phyloP scores from a whole-genome alignment of 2,797 vertebrate genomes.

The Thamnophis elegans region DNA sequence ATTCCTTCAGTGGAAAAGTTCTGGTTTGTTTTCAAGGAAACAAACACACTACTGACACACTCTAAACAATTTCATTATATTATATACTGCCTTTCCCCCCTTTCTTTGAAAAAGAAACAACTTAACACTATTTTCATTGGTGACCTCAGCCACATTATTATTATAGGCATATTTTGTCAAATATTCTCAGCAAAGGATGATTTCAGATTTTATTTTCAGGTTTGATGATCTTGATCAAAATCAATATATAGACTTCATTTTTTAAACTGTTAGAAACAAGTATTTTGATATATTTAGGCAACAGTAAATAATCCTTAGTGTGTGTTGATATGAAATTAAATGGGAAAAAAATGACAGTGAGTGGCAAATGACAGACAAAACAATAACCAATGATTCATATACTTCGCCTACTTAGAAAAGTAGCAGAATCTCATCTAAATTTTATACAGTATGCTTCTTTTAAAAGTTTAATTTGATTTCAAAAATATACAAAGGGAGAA shows the following conservation, averaged over 20 bases:
- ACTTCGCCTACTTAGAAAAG: neutral
- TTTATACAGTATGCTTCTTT: neutral
- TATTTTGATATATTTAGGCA: conserved; percentile 40
- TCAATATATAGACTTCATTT: conserved; percentile 59
- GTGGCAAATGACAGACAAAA: neutral
- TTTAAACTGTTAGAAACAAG: conserved; percentile 49
- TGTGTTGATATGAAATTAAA: conserved; percentile 51
- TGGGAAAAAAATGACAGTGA: conserved; percentile 20
- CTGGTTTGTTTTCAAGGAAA: conserved; percentile 77
- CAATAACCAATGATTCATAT: neutral
- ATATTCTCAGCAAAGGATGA: conserved; percentile 51
- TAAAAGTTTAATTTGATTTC: neutral
- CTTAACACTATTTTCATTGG: conserved; percentile 57
- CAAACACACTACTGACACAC: conserved; percentile 68
- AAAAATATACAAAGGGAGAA: neutral
- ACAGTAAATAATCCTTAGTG: conserved; percentile 28
- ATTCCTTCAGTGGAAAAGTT: conserved; percentile 69
- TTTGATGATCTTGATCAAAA: conserved; percentile 59
- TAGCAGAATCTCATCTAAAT: neutral
- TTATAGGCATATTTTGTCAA: conserved; percentile 65
- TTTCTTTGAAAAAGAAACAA: conserved; percentile 61
- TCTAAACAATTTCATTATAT: conserved; percentile 68
- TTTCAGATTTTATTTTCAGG: conserved; percentile 58
- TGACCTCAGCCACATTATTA: conserved; percentile 68
- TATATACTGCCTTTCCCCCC: conserved; percentile 58